Base-by-base conservation (phyloP, 2,888 invertebrate genomes). In the Sinopyrophorus schimmeli region DNA sequence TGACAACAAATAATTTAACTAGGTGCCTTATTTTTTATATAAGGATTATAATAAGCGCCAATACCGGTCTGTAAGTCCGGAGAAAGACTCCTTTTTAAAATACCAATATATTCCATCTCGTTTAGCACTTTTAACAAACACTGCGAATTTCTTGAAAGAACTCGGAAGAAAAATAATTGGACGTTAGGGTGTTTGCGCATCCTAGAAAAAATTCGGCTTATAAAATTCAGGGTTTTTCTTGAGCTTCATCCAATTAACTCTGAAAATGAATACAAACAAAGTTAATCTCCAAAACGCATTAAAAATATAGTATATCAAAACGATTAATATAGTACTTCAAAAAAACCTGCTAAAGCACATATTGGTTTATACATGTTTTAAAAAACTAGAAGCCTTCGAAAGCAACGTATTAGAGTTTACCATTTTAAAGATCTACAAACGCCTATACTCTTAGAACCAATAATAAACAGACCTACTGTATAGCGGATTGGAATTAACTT, bases 401-500 rank as follows among this genome's bases (percentile, higher is more conserved):
- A 34, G 35, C 40, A 34, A 18, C 46, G 50, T 38, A 30, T 26
- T 39, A 32, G 38, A 49, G 48, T 42, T 35, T 32, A 47, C 58
- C 58, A 55, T 43, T 42, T 44, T 42, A 31, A 37, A 18, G 20
- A 39, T 41, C 38, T 48, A 38, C 41, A 52, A 43, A 38, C 47
- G 44, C 28, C 21, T 41, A 48, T n/a, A n/a, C n/a, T n/a, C n/a
- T n/a, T n/a, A 50, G 44, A 34, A 54, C 44, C 50, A 59, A 57
- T 50, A 62, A 55, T 58, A 56, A 58, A 54, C 54, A 51, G 62
- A 48, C 51, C 48, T 42, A 55, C 58, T 60, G 53, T 49, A 61
- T 62, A 62, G 60, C 60, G 63, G 64, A 61, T 61, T 59, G 57
- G 64, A 63, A 66, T 66, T 66, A 66, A 66, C 66, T 66, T 65